Conservation (phyloP, 2,888 invertebrate genomes). For the Nasonia oneida region DNA sequence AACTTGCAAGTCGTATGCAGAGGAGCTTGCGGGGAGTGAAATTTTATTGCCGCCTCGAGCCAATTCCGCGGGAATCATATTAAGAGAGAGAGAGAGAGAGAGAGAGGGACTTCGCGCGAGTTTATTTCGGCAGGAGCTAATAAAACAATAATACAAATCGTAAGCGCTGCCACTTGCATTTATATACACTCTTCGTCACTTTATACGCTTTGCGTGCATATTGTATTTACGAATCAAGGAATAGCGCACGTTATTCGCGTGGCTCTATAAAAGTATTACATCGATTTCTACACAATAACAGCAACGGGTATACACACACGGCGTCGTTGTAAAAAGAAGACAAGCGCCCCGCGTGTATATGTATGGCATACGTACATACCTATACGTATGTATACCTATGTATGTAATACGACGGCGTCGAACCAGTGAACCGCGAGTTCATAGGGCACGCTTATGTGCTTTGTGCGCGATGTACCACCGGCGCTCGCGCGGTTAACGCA, state of each 20-base stretch:
- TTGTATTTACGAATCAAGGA: background rate
- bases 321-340: background rate
- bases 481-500: background rate
- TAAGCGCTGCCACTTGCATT: too few relatives aligned
- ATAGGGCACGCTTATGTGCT: background rate
- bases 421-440: background rate
- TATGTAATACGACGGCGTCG: background rate
- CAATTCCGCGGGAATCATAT: too few relatives aligned
- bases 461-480: background rate
- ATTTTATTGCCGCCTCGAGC: too few relatives aligned
- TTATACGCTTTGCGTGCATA: too few relatives aligned
- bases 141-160: too few relatives aligned
- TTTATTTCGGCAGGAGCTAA: too few relatives aligned
- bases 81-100: too few relatives aligned
- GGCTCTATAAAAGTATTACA: background rate
- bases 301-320: background rate
- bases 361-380: background rate
- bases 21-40: too few relatives aligned
- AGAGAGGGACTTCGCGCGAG: too few relatives aligned
- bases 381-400: background rate
- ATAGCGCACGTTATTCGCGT: background rate
- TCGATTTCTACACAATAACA: background rate
- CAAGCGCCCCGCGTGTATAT: background rate
- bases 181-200: too few relatives aligned
- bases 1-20: too few relatives aligned